Evolutionary conservation across 2,888 invertebrate species (phyloP), one percentile per base, ranked within the genome.

Genomic region (Dryomyza anilis): DNA sequence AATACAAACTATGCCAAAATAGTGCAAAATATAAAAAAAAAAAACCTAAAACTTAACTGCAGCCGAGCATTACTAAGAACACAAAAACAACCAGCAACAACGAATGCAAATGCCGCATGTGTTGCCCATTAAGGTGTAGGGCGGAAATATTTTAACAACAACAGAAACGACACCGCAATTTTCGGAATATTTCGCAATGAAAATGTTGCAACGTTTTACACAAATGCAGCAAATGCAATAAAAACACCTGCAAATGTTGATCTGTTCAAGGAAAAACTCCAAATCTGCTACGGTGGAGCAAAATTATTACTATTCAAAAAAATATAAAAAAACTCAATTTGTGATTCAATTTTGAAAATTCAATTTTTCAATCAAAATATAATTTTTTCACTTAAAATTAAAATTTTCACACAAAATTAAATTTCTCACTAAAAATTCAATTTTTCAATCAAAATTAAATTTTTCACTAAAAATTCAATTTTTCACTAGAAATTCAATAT

Each of bases 21-120:
- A 21, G 23, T 7, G 6, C 1, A 21, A 10, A 50, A 50, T 1
- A 23, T 8, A 19, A 25, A 50, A 14, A 21, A 50, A 23, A 25
- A 50, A 23, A 21, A 21, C 25, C 48, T n/a, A 50, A 50, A 50
- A 48, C 21, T 23, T 23, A 21, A 50, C 48, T 21, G 48, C 19
- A 50, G 39, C 14, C 39, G 39, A 12, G 33, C 7, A 6, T 33
- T n/a, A 12, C 39, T 39, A 39, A 39, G 55, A 19, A 30, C 21
- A 21, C 19, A 19, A 53, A 10, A 8, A 30, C 33, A 19, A 10
- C n/a, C 3, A 43, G 27, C n/a, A 52, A 23, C 33, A 12, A 19
- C 55, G 6, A 55, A 55, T 55, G 55, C 36, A 55, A 55, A 55
- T 55, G 55, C 33, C 55, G 14, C 55, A 55, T 55, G 36, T 55